A percentile compares a stretch with the other conserved stretches of the same genome.
phyloP scores from a whole-genome alignment of 2,113 vertebrate species.

The Cebidichthys violaceus region DNA sequence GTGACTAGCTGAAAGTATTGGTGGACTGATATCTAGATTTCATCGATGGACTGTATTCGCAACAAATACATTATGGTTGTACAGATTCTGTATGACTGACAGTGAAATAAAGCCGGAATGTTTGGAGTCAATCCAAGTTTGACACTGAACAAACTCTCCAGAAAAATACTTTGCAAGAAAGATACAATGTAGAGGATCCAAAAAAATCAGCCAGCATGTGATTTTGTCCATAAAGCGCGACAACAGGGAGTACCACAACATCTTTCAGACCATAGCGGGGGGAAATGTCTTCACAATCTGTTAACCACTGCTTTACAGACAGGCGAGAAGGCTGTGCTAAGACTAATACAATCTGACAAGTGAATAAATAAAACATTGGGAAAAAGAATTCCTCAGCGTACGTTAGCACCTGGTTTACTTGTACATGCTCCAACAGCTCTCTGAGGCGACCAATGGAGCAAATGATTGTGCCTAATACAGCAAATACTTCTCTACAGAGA shows the following conservation, averaged over 20 bases:
- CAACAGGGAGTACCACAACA: too few relatives aligned
- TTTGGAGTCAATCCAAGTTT: not conserved
- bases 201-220: too few relatives aligned
- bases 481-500: slow-evolving; percentile 6
- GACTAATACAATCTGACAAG: slow-evolving; percentile 15
- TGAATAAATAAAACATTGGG: slow-evolving; percentile 26
- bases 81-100: not conserved
- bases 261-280: not conserved
- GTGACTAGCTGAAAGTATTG: not conserved
- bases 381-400: slow-evolving; percentile 6
- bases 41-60: not conserved
- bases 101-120: not conserved
- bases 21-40: not conserved
- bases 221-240: not conserved
- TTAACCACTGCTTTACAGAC: slow-evolving; percentile 6
- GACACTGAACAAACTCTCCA: not conserved
- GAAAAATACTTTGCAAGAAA: not conserved
- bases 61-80: not conserved
- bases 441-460: slow-evolving; percentile 4
- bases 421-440: slow-evolving; percentile 15
- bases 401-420: slow-evolving; percentile 35
- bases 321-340: slow-evolving; percentile 1
- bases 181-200: not conserved
- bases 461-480: not conserved
- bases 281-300: not conserved